Evolutionary conservation across 1,140 invertebrate species (phyloP), one percentile per base, ranked within the genome.

Genomic region (Eriocheir sinensis): DNA sequence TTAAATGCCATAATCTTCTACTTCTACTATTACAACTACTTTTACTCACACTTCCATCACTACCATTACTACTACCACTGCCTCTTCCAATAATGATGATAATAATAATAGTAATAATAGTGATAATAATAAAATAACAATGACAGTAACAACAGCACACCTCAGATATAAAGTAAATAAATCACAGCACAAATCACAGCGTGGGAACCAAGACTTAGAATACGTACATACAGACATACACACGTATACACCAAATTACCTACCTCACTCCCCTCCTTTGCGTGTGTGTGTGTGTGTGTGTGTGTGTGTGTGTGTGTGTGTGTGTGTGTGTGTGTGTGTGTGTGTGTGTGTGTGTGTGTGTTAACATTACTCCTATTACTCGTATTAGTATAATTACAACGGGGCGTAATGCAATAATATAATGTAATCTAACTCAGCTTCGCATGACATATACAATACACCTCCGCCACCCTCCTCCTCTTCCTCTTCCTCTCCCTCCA

Each of bases 241-340:
- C 44, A 48, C 21, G 32, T 8, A 85, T 8, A 89, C n/a, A 48
- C 40, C 36, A 2, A 40, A 32, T 12, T 12, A 17, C 34, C 17
- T 34, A 85, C 81, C 32, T 72, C 60, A 72, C 12, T 72, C 60
- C 60, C 12, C 60, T n/a, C n/a, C 60, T 72, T n/a, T 27, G 8
- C 80, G 8, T 8, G 27, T 27, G 27, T 30, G n/a, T 81, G n/a
- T 81, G n/a, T n/a, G 80, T 81, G 80, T 81, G 80, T 30, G 80
- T 81, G n/a, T 81, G 80, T 83, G 36, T 83, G 80, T 83, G 80
- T 83, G 30, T 83, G 80, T 83, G 48, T 53, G 48, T 53, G 48
- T 53, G 48, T 53, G 48, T 53, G 48, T 53, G 48, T 53, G 48
- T 53, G 48, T 53, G 48, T 53, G 48, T 53, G 48, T 53, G 48